phyloP scores from a whole-genome alignment of 2,888 invertebrate genomes.

The Empis stercorea region DNA sequence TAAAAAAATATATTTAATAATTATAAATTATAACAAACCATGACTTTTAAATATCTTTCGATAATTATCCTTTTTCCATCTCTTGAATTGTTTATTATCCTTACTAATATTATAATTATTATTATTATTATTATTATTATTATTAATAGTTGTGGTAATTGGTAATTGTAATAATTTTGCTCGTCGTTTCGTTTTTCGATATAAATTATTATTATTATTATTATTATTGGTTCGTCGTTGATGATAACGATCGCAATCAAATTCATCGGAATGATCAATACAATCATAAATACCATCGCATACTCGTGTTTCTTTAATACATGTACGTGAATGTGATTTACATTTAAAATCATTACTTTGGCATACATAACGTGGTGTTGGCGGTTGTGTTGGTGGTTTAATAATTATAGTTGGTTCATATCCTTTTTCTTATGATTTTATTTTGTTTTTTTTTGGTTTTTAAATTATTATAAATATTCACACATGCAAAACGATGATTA shows the following conservation, averaged over 20 bases:
- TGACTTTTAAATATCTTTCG: conserved; percentile 14
- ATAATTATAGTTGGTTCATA: conserved; percentile 20
- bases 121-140: neutral
- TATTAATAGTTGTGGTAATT: neutral
- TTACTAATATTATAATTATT: neutral
- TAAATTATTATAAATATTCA: too few species aligned
- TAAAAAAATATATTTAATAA: conserved; percentile 8
- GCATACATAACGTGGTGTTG: conserved; percentile 21
- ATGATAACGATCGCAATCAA: conserved; percentile 37
- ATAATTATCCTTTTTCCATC: conserved; percentile 28
- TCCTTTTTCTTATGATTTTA: conserved; percentile 23
- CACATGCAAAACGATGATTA: too few species aligned
- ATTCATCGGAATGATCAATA: conserved; percentile 50
- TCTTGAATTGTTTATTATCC: conserved; percentile 18
- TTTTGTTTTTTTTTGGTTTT: neutral
- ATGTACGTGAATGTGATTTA: conserved; percentile 34
- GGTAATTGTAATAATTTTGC: conserved; percentile 1
- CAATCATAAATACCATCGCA: conserved; percentile 47
- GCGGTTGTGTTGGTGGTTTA: conserved; percentile 15
- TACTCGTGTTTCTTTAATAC: conserved; percentile 28
- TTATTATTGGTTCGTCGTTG: neutral
- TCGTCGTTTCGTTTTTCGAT: conserved; percentile 13
- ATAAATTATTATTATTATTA: neutral
- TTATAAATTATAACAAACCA: conserved; percentile 34
- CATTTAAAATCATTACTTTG: conserved; percentile 33